A percentile compares a stretch with the other conserved stretches of the same genome.
These are phyloP conservation scores for Parotia lawesii DNA, from an alignment of 2,113 vertebrate genomes.

Conservation along the genomic window DNA sequence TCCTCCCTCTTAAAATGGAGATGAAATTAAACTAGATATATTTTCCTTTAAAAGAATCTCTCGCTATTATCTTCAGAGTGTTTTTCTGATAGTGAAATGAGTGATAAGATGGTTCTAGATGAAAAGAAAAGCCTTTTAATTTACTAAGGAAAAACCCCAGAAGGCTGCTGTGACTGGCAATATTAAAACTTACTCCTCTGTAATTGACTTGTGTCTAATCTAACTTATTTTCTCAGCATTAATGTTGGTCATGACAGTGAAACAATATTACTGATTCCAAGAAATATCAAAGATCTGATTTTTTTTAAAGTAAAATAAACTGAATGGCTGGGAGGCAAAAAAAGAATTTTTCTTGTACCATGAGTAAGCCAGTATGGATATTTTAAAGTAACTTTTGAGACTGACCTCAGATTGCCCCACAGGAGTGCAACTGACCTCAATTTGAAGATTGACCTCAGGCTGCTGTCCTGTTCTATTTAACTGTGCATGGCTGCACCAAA, in stretches of 20 bases:
- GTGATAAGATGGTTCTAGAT: conserved; percentile 56
- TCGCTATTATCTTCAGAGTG: conserved; percentile 37
- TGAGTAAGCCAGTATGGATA: background rate
- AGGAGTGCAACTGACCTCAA: conserved; percentile 9
- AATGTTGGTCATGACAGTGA: conserved; percentile 13
- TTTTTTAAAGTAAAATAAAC: background rate
- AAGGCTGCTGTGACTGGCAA: conserved; percentile 44
- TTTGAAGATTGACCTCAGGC: background rate
- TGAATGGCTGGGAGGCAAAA: background rate
- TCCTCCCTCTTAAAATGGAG: background rate
- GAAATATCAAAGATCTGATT: background rate
- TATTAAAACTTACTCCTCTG: conserved; percentile 53
- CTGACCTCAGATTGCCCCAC: background rate
- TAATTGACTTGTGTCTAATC: conserved; percentile 57
- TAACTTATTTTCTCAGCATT: conserved; percentile 47
- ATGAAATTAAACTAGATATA: conserved; percentile 32
- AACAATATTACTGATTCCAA: conserved; percentile 15
- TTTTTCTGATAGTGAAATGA: conserved; percentile 49
- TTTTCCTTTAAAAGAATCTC: conserved; percentile 45
- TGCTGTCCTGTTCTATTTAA: background rate
- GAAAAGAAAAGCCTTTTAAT: conserved; percentile 60
- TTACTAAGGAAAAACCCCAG: conserved; percentile 40
- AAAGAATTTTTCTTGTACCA: background rate
- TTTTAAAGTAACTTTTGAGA: conserved; percentile 7
- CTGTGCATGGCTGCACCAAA: background rate